Conservation (phyloP, 1,140 invertebrate genomes). For the Dendroctonus ponderosae region DNA sequence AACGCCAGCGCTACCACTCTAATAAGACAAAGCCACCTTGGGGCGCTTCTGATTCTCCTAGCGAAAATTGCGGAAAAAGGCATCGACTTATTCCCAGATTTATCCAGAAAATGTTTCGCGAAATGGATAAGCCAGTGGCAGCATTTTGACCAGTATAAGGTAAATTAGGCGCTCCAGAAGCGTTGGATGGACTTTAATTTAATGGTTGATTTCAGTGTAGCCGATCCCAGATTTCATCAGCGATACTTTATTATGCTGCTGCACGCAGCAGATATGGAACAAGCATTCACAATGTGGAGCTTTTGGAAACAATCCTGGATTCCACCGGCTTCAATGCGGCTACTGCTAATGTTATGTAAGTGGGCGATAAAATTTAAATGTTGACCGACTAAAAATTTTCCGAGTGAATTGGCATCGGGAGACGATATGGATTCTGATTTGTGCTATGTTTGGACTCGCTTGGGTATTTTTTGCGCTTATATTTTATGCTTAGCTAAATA, state of each 20-base stretch:
- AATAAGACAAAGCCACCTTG: constrained; percentile 54
- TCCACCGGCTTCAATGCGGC: constrained; percentile 40
- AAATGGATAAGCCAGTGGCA: constrained; percentile 50
- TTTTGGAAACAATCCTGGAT: constrained; percentile 9
- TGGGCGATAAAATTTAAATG: neutral
- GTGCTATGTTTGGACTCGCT: no score
- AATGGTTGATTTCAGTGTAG: constrained; percentile 43
- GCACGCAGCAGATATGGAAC: constrained; percentile 5
- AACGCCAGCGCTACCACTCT: constrained; percentile 50
- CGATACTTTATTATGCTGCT: constrained; percentile 38
- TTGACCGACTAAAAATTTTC: no score
- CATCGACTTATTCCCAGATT: constrained; percentile 7
- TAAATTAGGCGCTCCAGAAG: constrained; percentile 17
- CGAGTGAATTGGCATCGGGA: no score
- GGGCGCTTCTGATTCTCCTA: constrained; percentile 51
- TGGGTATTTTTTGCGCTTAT: no score
- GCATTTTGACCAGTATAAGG: constrained; percentile 41
- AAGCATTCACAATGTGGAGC: neutral
- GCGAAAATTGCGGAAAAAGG: constrained; percentile 30
- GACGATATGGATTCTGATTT: neutral
- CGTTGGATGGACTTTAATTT: constrained; percentile 5
- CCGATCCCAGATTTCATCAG: constrained; percentile 46
- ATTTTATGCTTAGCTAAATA: no score
- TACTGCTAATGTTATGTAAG: constrained; percentile 43
- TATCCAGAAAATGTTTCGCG: constrained; percentile 9